These are phyloP conservation scores for Nomada flava DNA, from an alignment of 2,888 invertebrate genomes.

Conservation along the genomic window DNA sequence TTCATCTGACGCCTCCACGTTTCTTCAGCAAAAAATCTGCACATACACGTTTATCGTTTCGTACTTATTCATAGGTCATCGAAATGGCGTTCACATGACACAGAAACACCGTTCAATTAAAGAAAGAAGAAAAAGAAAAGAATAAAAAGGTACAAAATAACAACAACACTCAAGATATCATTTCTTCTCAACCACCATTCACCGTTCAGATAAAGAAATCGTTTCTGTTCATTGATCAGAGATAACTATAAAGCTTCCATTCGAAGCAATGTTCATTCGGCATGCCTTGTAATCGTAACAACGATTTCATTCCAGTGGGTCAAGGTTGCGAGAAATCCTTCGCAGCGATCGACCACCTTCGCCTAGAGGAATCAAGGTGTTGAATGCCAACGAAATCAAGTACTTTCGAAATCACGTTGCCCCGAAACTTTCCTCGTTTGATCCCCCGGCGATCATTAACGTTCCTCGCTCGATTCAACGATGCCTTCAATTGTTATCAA, in stretches of 20 bases:
- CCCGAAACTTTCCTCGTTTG: background rate
- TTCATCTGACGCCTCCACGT: conserved; percentile 51
- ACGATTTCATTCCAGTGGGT: conserved; percentile 59
- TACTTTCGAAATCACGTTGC: conserved; percentile 41
- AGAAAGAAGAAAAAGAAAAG: background rate
- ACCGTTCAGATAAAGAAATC: conserved; percentile 14
- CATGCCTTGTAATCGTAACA: conserved; percentile 25
- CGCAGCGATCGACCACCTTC: conserved; percentile 60
- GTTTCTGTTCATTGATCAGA: conserved; percentile 3
- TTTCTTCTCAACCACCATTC: conserved; percentile 12
- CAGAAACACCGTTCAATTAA: background rate
- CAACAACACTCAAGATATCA: background rate
- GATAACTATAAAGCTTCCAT: conserved; percentile 10
- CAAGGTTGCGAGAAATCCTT: conserved; percentile 56
- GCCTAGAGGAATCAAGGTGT: conserved; percentile 26
- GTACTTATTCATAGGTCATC: background rate
- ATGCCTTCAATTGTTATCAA: background rate
- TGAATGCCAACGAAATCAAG: conserved; percentile 29
- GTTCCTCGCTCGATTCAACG: background rate
- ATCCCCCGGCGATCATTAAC: background rate
- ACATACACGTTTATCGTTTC: background rate
- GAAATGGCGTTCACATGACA: background rate
- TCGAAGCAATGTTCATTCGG: conserved; percentile 24
- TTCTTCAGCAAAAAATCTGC: conserved; percentile 14
- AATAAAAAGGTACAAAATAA: background rate